A percentile compares a stretch with the other conserved stretches of the same genome.
Conservation (phyloP, 2,888 invertebrate genomes). For the Mellilla xanthometata region DNA sequence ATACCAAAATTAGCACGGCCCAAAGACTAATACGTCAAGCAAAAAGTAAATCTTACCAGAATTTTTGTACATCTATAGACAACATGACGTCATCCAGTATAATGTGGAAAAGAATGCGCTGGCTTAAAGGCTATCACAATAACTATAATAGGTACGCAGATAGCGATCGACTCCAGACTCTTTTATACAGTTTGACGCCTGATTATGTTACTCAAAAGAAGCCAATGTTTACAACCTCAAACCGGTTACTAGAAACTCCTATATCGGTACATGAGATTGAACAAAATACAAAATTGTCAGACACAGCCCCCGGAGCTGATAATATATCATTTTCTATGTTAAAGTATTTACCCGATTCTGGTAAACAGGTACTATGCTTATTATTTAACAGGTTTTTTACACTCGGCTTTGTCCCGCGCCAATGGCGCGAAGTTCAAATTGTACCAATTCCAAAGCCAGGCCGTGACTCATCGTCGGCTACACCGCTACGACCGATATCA, state of each 20-base stretch:
- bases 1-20: slow-evolving; percentile 14
- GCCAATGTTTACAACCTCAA: not conserved
- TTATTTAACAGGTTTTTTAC: slow-evolving; percentile 19
- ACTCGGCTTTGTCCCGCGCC: slow-evolving; percentile 12
- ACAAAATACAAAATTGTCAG: slow-evolving; percentile 8
- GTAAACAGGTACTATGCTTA: slow-evolving; percentile 8
- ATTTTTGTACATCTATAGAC: no score
- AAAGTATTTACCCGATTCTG: slow-evolving; percentile 12
- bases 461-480: not conserved
- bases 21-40: slow-evolving; percentile 19
- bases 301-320: slow-evolving; percentile 25
- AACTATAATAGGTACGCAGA: not conserved
- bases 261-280: not conserved
- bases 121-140: not conserved
- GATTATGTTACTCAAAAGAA: not conserved
- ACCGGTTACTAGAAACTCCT: not conserved
- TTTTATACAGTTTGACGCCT: not conserved
- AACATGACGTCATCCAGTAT: not conserved
- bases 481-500: slow-evolving; percentile 26
- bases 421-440: slow-evolving; percentile 25
- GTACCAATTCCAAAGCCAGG: slow-evolving; percentile 27
- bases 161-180: not conserved
- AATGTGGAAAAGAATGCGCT: slow-evolving; percentile 2
- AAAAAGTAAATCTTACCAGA: slow-evolving; percentile 17
- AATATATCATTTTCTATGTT: slow-evolving; percentile 26